Conservation (phyloP, 2,888 invertebrate genomes). For the Gibbula magus region DNA sequence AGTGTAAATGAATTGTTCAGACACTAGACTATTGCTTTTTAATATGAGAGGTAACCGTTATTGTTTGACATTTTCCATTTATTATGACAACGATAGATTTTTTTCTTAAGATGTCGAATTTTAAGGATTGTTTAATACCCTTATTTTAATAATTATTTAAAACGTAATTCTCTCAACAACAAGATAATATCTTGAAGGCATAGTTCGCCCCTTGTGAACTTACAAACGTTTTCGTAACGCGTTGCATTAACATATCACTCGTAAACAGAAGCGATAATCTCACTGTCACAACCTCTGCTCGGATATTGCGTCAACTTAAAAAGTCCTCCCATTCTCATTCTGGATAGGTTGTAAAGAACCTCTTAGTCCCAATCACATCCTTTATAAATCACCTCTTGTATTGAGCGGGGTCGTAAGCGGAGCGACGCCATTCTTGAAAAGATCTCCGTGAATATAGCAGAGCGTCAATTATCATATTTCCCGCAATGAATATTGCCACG, state of each 20-base stretch:
- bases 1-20: neutral
- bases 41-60: neutral
- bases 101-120: neutral
- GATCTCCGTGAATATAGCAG: neutral
- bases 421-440: neutral
- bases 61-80: neutral
- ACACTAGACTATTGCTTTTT: neutral
- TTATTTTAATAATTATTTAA: neutral
- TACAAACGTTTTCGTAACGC: neutral
- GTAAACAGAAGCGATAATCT: neutral
- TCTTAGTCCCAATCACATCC: neutral
- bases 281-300: neutral
- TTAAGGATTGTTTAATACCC: constrained; percentile 1
- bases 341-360: neutral
- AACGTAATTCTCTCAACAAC: neutral
- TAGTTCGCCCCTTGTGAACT: neutral
- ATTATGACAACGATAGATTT: neutral
- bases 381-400: neutral
- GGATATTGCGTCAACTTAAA: neutral
- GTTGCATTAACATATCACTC: neutral
- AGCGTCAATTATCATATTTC: neutral
- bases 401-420: neutral
- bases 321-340: neutral
- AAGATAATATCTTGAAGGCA: neutral
- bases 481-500: constrained; percentile 13